Evolutionary conservation across 2,888 invertebrate genomes (phyloP).

Genomic region (Cheilosia grossa): DNA sequence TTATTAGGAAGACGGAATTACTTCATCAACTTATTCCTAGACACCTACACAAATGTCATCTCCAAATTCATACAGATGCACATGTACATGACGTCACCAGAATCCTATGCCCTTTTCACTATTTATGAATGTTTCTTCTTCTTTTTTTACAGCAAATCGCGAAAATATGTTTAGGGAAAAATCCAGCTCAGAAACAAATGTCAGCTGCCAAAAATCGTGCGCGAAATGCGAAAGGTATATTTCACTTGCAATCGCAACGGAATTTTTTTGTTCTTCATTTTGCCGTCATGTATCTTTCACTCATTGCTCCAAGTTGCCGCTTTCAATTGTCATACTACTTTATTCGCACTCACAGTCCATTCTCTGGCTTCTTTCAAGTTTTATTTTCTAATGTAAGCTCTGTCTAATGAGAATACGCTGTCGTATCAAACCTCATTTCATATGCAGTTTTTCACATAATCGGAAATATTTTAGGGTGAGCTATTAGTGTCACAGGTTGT

Average conservation of each 20-base stretch:
- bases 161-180: constrained; percentile 76
- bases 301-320: constrained; percentile 9
- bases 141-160: constrained; percentile 61
- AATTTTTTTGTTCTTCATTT: constrained; percentile 14
- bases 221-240: constrained; percentile 75
- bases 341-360: constrained; percentile 30
- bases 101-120: neutral
- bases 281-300: constrained; percentile 25
- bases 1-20: too few relatives aligned
- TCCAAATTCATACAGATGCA: neutral
- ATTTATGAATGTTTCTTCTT: constrained; percentile 34
- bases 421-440: constrained; percentile 13
- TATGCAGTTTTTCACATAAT: constrained; percentile 30
- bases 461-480: neutral
- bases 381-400: neutral
- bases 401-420: constrained; percentile 1
- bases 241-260: constrained; percentile 10
- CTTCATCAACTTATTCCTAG: too few relatives aligned
- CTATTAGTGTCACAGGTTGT: neutral
- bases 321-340: constrained; percentile 29
- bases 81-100: neutral
- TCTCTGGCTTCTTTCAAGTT: constrained; percentile 34
- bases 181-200: constrained; percentile 76
- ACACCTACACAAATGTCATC: too few relatives aligned
- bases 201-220: constrained; percentile 75